Evolutionary conservation across 2,797 vertebrate genomes (phyloP).

Genomic region (Dromococcyx pavoninus): DNA sequence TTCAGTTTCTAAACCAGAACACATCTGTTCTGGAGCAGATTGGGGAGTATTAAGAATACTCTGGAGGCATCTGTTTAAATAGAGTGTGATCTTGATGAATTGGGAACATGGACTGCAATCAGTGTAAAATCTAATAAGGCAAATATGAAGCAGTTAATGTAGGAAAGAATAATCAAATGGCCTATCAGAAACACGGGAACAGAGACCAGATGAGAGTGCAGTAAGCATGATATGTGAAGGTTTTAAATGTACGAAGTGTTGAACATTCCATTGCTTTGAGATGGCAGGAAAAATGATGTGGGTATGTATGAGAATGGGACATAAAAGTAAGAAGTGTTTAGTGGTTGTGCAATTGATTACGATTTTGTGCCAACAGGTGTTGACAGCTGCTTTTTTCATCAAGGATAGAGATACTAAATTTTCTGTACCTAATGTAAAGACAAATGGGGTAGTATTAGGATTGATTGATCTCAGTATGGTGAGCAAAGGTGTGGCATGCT

Average conservation of each 20-base stretch:
- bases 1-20: constrained; percentile 45
- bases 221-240: not conserved
- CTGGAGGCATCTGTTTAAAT: constrained; percentile 46
- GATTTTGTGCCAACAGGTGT: not conserved
- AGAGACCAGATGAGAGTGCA: not conserved
- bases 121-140: constrained; percentile 49
- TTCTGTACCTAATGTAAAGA: not conserved
- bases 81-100: constrained; percentile 49
- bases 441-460: not conserved
- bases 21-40: constrained; percentile 30
- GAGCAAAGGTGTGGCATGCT: not conserved
- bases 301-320: not conserved
- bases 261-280: not conserved
- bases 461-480: not conserved
- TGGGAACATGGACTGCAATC: not conserved
- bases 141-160: constrained; percentile 22
- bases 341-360: not conserved
- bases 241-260: not conserved
- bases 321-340: not conserved
- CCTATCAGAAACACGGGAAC: not conserved
- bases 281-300: not conserved
- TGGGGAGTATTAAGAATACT: constrained; percentile 8
- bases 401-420: not conserved
- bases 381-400: not conserved
- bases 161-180: constrained; percentile 12